Percentiles rank a stretch among this genome's conserved stretches.
Evolutionary conservation across 2,888 invertebrate species (phyloP).

Genomic region (Cloeon dipterum): DNA sequence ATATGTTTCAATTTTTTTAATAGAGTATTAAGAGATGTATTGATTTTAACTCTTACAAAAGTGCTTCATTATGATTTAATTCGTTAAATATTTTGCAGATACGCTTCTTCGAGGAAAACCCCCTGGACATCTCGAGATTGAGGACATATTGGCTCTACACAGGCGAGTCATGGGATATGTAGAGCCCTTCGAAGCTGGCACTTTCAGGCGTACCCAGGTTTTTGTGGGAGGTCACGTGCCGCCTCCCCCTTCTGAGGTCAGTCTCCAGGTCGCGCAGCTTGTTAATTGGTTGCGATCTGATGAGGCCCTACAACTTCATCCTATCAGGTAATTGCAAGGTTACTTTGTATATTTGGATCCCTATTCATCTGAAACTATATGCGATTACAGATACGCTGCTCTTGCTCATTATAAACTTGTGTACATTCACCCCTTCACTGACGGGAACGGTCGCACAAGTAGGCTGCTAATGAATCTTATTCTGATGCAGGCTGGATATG

Average conservation of each 20-base stretch:
- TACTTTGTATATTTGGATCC: constrained; percentile 11
- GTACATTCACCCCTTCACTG: constrained; percentile 89
- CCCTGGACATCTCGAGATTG: constrained; percentile 19
- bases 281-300: constrained; percentile 86
- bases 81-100: too few species aligned
- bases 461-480: constrained; percentile 89
- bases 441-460: constrained; percentile 92
- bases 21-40: too few species aligned
- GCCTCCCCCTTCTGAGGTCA: constrained; percentile 63
- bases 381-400: constrained; percentile 64
- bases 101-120: constrained; percentile 12
- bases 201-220: constrained; percentile 63
- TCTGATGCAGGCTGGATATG: constrained; percentile 86
- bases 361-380: constrained; percentile 1
- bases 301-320: constrained; percentile 63
- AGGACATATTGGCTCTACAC: constrained; percentile 83
- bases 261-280: constrained; percentile 63
- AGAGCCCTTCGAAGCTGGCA: constrained; percentile 78
- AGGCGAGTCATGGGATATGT: constrained; percentile 81
- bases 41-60: too few species aligned
- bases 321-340: too few species aligned
- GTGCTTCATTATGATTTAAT: too few species aligned
- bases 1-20: too few species aligned
- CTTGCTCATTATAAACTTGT: constrained; percentile 92
- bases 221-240: constrained; percentile 92